A percentile compares a stretch with the other conserved stretches of the same genome.
Conservation (phyloP, 2,888 invertebrate genomes). For the Rotaria macrura region DNA sequence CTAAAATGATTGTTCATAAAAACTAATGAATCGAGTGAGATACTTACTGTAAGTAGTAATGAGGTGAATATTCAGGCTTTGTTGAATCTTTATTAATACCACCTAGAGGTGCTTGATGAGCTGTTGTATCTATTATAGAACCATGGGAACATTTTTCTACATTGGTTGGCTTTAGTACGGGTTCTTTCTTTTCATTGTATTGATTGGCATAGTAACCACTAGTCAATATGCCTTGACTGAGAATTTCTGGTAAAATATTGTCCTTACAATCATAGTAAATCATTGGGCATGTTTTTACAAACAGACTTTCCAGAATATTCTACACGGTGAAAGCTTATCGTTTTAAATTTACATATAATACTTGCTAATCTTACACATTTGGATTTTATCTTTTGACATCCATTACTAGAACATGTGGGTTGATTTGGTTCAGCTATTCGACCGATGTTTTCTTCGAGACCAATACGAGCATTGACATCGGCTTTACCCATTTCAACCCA, state of each 20-base stretch:
- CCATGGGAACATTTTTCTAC: conserved; percentile 39
- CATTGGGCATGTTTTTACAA: conserved; percentile 22
- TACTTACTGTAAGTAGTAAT: conserved; percentile 24
- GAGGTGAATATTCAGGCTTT: conserved; percentile 32
- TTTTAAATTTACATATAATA: not conserved
- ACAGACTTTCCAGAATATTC: not conserved
- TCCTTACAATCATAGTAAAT: conserved; percentile 24
- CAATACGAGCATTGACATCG: conserved; percentile 18
- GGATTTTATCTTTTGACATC: not conserved
- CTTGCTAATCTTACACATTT: conserved; percentile 1
- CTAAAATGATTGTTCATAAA: not conserved
- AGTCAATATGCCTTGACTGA: not conserved
- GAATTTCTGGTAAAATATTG: not conserved
- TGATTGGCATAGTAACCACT: conserved; percentile 29
- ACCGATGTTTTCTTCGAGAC: not conserved
- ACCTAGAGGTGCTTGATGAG: conserved; percentile 37
- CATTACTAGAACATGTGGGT: conserved; percentile 12
- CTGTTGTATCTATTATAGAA: conserved; percentile 37
- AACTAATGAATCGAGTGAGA: no score
- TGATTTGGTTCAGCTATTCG: not conserved
- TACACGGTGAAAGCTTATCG: not conserved
- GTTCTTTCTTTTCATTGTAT: not conserved
- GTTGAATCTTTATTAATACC: conserved; percentile 41
- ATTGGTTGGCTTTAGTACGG: conserved; percentile 16
- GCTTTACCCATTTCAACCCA: conserved; percentile 33